Evolutionary conservation across 1,140 invertebrate genomes (phyloP).

Genomic region (Venturia canescens): DNA sequence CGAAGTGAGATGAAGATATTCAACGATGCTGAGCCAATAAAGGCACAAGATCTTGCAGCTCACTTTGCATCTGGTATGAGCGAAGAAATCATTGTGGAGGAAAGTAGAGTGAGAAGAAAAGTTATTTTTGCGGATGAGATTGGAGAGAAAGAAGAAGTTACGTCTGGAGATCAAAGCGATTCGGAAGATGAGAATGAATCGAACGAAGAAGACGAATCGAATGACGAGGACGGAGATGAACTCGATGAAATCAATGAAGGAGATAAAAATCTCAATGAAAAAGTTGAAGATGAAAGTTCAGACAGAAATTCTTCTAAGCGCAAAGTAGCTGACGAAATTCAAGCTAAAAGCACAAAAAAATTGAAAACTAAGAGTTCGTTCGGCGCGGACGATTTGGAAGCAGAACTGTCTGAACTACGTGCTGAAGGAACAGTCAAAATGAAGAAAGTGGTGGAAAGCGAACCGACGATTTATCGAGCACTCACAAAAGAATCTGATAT

Average conservation of each 20-base stretch:
- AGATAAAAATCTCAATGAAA: constrained; percentile 50
- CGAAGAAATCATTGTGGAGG: constrained; percentile 66
- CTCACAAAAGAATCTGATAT: constrained; percentile 65
- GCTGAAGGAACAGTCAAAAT: constrained; percentile 43
- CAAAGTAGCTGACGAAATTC: constrained; percentile 43
- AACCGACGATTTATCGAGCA: constrained; percentile 57
- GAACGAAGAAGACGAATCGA: constrained; percentile 58
- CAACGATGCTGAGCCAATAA: constrained; percentile 85
- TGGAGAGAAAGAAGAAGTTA: constrained; percentile 72
- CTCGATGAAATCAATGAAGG: constrained; percentile 56
- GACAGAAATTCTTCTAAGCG: constrained; percentile 12
- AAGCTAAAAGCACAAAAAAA: constrained; percentile 43
- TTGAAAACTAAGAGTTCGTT: constrained; percentile 35
- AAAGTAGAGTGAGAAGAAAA: constrained; percentile 78
- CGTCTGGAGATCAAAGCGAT: constrained; percentile 63
- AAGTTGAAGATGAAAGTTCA: too few species aligned
- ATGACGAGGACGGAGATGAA: constrained; percentile 55
- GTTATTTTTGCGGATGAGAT: constrained; percentile 76
- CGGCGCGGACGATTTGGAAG: constrained; percentile 53
- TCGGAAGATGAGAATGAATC: constrained; percentile 72
- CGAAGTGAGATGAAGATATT: constrained; percentile 90
- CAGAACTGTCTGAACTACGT: constrained; percentile 51
- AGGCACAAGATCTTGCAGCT: constrained; percentile 80
- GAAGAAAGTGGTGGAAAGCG: constrained; percentile 51
- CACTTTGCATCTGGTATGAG: constrained; percentile 69